Evolutionary conservation across 2,113 vertebrate species (phyloP), one percentile per base, ranked within the genome.

Genomic region (Nothobranchius furzeri): DNA sequence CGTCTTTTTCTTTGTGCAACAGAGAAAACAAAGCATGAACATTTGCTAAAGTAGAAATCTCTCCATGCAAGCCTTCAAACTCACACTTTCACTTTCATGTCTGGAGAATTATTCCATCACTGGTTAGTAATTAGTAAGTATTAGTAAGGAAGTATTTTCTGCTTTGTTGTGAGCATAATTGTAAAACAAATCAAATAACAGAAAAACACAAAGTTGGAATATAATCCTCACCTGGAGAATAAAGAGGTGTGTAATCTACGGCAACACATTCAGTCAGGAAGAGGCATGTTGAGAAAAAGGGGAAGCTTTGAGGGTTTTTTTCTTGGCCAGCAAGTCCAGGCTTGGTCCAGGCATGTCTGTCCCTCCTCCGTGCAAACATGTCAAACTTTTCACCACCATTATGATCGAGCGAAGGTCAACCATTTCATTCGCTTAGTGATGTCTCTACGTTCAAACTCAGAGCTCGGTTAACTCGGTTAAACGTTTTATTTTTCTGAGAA

Each of bases 321-420:
- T 85, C 83, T 90, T 84, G 84, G 85, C 87, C 85, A 77, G 88
- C 90, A 92, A 85, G 91, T 88, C 90, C 88, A 85, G 92, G 86
- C 91, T 90, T 91, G 90, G 84, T 90, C 83, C 78, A 81, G 82
- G 69, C 82, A 85, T 82, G 84, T 88, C 85, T 91, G 86, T 87
- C 87, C 75, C 81, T 77, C 79, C 83, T 89, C 82, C 87, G 73
- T 49, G 51, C 85, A 90, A 91, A 88, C 89, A 89, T 90, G 88
- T 89, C 90, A 87, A 83, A 87, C 74, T 85, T 90, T 92, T 90
- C 90, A 87, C 54, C 85, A 88, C 87, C 76, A 55, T 76, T 68
- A 79, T 77, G 78, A 82, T 53, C 49, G 73, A 75, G 79, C 53
- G 6, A 1, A 58, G 35, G 74, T 85, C 70, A 66, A 64, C 71